These are phyloP conservation scores for Andrena bucephala DNA, from an alignment of 2,888 invertebrate genomes.

Conservation along the genomic window DNA sequence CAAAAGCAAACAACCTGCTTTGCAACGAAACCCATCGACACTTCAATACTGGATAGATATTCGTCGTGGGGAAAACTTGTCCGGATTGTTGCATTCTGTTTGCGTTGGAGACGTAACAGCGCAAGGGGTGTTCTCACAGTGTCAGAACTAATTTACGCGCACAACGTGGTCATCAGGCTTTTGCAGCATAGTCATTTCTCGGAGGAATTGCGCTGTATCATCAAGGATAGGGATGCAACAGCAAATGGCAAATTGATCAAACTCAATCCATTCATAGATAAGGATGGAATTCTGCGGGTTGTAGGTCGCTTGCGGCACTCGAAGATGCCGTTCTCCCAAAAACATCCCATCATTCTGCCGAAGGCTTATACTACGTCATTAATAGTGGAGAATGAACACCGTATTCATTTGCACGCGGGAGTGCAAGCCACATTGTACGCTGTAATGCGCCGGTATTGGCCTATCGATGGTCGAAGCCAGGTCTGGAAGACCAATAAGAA, in stretches of 20 bases:
- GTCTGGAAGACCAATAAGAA: no score
- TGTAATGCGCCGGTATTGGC: no score
- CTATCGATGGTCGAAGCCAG: no score
- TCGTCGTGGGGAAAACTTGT: conserved; percentile 6
- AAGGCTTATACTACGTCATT: no score
- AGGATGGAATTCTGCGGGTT: no score
- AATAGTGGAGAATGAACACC: no score
- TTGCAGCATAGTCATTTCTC: neutral
- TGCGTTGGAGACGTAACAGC: neutral
- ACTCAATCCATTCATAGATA: no score
- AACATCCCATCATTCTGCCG: no score
- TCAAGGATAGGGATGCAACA: neutral
- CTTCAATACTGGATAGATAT: neutral
- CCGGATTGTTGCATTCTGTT: neutral
- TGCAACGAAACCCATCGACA: neutral
- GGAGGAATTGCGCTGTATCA: neutral
- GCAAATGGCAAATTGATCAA: rapidly evolving
- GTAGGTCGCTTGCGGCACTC: no score
- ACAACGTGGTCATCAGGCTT: neutral
- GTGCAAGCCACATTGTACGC: no score
- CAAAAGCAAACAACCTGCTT: neutral
- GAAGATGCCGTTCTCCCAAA: no score
- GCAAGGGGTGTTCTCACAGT: neutral
- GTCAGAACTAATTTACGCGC: neutral
- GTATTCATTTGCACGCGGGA: no score